A percentile compares a stretch with the other conserved stretches of the same genome.
Conservation (phyloP, 2,797 vertebrate genomes). For the Spinus pinus region DNA sequence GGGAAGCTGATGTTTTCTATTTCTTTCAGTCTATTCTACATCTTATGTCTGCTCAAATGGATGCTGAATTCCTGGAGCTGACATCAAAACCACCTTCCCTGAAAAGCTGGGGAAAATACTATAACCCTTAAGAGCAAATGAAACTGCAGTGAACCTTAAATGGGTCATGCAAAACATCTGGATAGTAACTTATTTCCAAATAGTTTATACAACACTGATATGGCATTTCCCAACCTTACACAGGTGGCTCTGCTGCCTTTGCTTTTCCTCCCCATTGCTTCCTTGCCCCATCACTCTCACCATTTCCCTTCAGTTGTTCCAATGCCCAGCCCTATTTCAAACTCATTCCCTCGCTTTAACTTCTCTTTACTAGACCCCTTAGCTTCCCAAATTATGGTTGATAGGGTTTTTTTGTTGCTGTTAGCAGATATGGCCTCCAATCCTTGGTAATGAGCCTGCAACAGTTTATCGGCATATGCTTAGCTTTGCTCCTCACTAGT, state of each 20-base stretch:
- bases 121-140: not conserved
- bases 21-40: not conserved
- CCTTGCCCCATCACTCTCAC: not conserved
- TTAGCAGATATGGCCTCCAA: not conserved
- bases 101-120: not conserved
- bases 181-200: not conserved
- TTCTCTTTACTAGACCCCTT: not conserved
- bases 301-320: not conserved
- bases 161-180: not conserved
- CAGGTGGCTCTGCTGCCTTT: not conserved
- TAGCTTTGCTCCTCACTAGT: not conserved
- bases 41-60: not conserved
- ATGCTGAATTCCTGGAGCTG: not conserved
- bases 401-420: rapidly evolving
- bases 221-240: not conserved
- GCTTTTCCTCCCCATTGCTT: not conserved
- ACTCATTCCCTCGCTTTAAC: not conserved
- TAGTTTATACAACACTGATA: not conserved
- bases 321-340: not conserved
- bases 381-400: not conserved
- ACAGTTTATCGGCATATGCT: not conserved
- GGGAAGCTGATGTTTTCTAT: not conserved
- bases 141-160: not conserved
- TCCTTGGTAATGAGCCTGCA: not conserved
- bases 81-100: not conserved